Conservation (phyloP, 2,888 invertebrate species). For the Cephus spinipes region DNA sequence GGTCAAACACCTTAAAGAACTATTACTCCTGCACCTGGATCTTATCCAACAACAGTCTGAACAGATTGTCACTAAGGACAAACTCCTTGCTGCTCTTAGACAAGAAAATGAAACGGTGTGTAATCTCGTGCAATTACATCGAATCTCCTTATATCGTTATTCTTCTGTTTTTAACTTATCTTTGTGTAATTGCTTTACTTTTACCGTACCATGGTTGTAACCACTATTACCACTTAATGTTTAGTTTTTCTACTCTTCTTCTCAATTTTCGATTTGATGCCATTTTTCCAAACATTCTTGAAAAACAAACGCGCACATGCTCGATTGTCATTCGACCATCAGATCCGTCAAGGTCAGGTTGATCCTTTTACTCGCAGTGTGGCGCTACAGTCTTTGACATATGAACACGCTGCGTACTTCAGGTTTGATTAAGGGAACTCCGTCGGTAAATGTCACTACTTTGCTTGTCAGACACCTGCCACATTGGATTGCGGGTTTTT, state of each 20-base stretch:
- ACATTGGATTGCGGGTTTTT: neutral
- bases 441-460: neutral
- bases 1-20: conserved; percentile 80
- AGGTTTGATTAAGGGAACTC: neutral
- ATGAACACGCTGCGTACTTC: neutral
- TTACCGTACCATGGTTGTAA: neutral
- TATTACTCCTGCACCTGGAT: conserved; percentile 86
- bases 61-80: conserved; percentile 83
- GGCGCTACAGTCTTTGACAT: conserved; percentile 8
- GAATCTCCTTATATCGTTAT: neutral
- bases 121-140: neutral
- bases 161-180: neutral
- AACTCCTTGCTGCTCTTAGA: conserved; percentile 76
- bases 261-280: conserved; percentile 2
- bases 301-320: conserved; percentile 33
- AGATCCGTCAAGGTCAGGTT: conserved; percentile 19
- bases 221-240: neutral
- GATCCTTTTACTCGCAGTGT: neutral
- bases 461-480: neutral
- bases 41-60: conserved; percentile 92
- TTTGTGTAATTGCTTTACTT: neutral
- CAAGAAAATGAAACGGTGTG: conserved; percentile 84
- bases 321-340: conserved; percentile 25
- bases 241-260: neutral
- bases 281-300: conserved; percentile 28